Evolutionary conservation across 2,113 vertebrate genomes (phyloP).

Genomic region (Brachyhypopomus occidentalis): DNA sequence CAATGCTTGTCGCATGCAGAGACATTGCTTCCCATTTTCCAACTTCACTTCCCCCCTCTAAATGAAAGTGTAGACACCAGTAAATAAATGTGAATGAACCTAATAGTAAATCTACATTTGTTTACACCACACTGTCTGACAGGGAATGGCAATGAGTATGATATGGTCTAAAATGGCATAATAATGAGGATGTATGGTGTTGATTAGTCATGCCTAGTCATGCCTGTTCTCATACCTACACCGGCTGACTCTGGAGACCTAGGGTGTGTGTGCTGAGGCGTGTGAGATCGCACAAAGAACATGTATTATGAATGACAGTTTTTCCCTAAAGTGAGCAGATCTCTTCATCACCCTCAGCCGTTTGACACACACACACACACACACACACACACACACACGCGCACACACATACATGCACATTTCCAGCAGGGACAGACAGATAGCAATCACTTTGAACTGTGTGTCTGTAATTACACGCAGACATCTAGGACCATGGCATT

Average conservation of each 20-base stretch:
- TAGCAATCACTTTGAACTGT: slow-evolving; percentile 4
- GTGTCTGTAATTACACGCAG: slow-evolving; percentile 8
- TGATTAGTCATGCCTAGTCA: slow-evolving; percentile 19
- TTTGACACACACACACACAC: background rate
- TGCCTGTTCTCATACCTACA: background rate
- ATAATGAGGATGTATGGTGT: background rate
- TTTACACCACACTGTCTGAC: too few species aligned
- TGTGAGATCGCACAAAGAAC: slow-evolving; percentile 15
- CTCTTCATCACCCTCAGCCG: slow-evolving; percentile 14
- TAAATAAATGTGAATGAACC: slow-evolving; percentile 27
- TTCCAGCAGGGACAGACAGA: background rate
- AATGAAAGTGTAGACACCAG: background rate
- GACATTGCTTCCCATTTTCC: background rate
- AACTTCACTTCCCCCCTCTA: background rate
- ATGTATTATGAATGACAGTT: slow-evolving; percentile 15
- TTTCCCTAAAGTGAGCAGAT: background rate
- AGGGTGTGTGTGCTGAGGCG: background rate
- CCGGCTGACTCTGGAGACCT: background rate
- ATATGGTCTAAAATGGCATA: slow-evolving; percentile 16
- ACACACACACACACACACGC: slow-evolving; percentile 14
- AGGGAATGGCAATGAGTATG: too few species aligned
- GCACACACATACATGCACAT: background rate
- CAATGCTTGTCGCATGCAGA: background rate
- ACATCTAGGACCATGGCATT: slow-evolving; percentile 11
- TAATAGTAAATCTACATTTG: background rate